phyloP scores from a whole-genome alignment of 1,140 invertebrate species.

The Platyscapa corneri region DNA sequence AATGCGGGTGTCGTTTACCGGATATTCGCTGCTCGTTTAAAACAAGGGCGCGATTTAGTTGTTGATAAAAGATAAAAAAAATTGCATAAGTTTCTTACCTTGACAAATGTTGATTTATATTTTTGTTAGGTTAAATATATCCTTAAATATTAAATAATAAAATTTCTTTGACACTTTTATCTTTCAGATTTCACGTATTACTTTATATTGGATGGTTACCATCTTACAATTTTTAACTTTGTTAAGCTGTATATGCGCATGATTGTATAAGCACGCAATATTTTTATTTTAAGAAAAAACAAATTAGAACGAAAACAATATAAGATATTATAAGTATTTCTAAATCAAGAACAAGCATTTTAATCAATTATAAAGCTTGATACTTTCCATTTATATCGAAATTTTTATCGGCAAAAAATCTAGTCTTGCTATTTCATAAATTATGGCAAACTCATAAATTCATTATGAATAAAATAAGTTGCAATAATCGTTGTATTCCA shows the following conservation, averaged over 20 bases:
- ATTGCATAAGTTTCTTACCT: neutral
- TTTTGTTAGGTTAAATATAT: too few relatives aligned
- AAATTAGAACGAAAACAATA: too few relatives aligned
- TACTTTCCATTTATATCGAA: slow-evolving; percentile 15
- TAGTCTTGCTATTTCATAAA: neutral
- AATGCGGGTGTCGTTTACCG: slow-evolving; percentile 19
- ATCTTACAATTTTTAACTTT: too few relatives aligned
- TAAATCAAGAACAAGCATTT: too few relatives aligned
- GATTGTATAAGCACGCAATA: too few relatives aligned
- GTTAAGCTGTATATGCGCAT: too few relatives aligned
- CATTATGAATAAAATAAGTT: neutral
- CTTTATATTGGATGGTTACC: too few relatives aligned
- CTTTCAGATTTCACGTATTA: too few relatives aligned
- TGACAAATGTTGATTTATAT: neutral
- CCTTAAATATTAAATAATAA: neutral
- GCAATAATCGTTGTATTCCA: neutral
- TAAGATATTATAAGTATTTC: too few relatives aligned
- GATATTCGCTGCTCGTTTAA: neutral
- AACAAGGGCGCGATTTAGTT: slow-evolving; percentile 4
- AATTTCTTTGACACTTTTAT: too few relatives aligned
- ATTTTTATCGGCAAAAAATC: neutral
- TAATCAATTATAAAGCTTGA: neutral
- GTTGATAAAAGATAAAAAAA: neutral
- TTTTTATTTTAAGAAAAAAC: too few relatives aligned
- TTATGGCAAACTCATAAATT: neutral